Percentiles rank a stretch among this genome's conserved stretches.
Conservation (phyloP, 2,113 vertebrate genomes). For the Symphodus melops region DNA sequence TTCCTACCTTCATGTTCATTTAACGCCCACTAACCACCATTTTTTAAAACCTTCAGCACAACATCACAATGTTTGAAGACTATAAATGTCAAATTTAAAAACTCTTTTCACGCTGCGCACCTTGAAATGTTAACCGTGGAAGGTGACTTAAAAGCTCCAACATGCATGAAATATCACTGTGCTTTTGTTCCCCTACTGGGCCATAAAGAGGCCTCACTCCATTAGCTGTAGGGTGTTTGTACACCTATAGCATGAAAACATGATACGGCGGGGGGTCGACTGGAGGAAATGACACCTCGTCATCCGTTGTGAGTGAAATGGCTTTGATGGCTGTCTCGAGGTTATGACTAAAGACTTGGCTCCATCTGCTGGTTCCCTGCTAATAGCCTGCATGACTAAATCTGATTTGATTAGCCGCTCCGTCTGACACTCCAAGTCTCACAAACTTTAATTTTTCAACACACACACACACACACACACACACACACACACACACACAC, state of each 20-base stretch:
- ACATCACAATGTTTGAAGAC: not conserved
- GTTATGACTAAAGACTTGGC: constrained; percentile 70
- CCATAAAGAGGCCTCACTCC: not conserved
- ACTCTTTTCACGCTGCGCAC: not conserved
- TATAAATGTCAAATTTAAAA: constrained; percentile 19
- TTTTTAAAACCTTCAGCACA: not conserved
- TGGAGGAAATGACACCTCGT: constrained; percentile 56
- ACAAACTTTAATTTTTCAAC: constrained; percentile 40
- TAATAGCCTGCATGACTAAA: constrained; percentile 67
- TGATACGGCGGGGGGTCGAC: constrained; percentile 36
- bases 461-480: not conserved
- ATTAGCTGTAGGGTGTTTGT: constrained; percentile 15
- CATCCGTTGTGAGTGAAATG: constrained; percentile 55
- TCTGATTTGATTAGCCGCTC: constrained; percentile 59
- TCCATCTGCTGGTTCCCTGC: constrained; percentile 70
- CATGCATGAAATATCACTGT: constrained; percentile 1
- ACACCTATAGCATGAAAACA: constrained; percentile 15
- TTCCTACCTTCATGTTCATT: not conserved
- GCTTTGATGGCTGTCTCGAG: constrained; percentile 63
- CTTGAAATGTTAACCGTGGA: not conserved
- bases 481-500: not conserved
- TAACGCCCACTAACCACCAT: not conserved
- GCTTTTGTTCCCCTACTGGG: not conserved
- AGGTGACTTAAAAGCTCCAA: not conserved
- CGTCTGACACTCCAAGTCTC: constrained; percentile 59